These are phyloP conservation scores for Tenthredo distinguenda DNA, from an alignment of 2,888 invertebrate species.

Conservation along the genomic window DNA sequence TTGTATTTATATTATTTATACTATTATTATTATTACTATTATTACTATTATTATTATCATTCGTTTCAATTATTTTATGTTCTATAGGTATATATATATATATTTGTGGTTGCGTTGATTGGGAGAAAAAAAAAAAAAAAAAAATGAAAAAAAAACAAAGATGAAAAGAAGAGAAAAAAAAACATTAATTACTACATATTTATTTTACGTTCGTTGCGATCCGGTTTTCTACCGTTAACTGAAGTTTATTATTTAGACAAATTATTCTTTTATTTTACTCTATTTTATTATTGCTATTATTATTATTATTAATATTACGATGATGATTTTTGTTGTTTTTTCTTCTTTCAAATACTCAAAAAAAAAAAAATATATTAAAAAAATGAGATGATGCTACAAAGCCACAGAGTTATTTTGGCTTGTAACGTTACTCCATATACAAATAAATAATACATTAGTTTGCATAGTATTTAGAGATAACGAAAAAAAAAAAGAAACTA, in stretches of 20 bases:
- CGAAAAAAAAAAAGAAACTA: slow-evolving; percentile 49
- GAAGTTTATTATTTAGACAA: slow-evolving; percentile 40
- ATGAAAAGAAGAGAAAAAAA: neutral
- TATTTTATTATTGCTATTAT: slow-evolving; percentile 19
- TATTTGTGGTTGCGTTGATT: slow-evolving; percentile 32
- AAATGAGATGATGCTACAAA: slow-evolving; percentile 20
- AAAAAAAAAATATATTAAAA: neutral
- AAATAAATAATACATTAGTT: slow-evolving; percentile 53
- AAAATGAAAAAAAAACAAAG: slow-evolving; percentile 1
- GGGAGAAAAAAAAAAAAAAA: neutral
- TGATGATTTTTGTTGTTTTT: slow-evolving; percentile 54
- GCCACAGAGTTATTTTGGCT: slow-evolving; percentile 16
- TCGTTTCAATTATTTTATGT: slow-evolving; percentile 34
- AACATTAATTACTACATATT: slow-evolving; percentile 10
- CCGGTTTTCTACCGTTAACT: slow-evolving; percentile 18
- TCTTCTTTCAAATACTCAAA: slow-evolving; percentile 48
- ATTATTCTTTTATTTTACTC: slow-evolving; percentile 5
- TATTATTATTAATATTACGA: slow-evolving; percentile 57
- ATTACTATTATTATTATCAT: slow-evolving; percentile 15
- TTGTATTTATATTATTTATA: slow-evolving; percentile 57
- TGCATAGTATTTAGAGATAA: slow-evolving; percentile 51
- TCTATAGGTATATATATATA: neutral
- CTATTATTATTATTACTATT: slow-evolving; percentile 34
- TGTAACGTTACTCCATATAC: slow-evolving; percentile 39
- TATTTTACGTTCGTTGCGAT: slow-evolving; percentile 46